These are phyloP conservation scores for Ammodytes marinus DNA, from an alignment of 2,113 vertebrate genomes.

Conservation along the genomic window DNA sequence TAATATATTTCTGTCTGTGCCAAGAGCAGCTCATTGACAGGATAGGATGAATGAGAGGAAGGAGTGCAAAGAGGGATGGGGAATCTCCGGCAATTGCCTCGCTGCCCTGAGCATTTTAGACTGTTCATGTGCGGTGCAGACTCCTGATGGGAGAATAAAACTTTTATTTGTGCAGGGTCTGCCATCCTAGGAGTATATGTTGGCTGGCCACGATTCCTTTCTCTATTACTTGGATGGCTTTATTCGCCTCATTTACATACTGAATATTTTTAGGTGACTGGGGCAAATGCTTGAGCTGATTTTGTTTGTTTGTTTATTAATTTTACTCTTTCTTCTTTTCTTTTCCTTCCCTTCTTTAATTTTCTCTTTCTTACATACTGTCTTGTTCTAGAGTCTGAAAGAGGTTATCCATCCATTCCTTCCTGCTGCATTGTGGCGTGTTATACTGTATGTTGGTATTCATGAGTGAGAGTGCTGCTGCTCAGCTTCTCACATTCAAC, in stretches of 20 bases:
- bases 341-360: background rate
- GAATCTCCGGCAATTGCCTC: conserved; percentile 17
- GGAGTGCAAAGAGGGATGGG: conserved; percentile 10
- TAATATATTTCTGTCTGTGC: background rate
- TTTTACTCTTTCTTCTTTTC: background rate
- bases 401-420: conserved; percentile 21
- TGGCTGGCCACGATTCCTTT: conserved; percentile 19
- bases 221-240: conserved; percentile 41
- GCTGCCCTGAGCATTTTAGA: conserved; percentile 3
- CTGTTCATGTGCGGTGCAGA: conserved; percentile 14
- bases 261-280: conserved; percentile 25
- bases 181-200: conserved; percentile 33
- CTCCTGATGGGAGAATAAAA: conserved; percentile 47
- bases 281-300: conserved; percentile 14
- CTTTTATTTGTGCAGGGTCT: conserved; percentile 40
- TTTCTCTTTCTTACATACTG: background rate
- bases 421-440: background rate
- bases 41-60: background rate
- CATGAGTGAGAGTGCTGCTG: background rate
- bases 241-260: conserved; percentile 42
- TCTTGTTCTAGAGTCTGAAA: no score
- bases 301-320: background rate
- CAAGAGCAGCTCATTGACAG: conserved; percentile 6
- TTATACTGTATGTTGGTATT: background rate
- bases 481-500: background rate